phyloP scores from a whole-genome alignment of 64 coral and sea anemone species.

The Dendronephthya gigantea region DNA sequence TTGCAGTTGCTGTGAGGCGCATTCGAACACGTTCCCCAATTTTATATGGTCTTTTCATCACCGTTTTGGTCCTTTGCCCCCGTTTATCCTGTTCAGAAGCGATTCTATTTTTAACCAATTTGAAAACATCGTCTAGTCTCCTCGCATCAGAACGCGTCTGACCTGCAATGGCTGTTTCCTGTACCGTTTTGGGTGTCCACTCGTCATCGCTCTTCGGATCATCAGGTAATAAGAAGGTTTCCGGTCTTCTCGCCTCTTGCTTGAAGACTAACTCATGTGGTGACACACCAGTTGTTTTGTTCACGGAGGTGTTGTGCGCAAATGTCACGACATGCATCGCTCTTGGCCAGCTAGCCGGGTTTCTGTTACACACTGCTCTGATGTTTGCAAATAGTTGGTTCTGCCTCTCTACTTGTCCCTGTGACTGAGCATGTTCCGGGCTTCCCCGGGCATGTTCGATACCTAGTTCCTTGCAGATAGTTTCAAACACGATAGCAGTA shows the following conservation, averaged over 20 bases:
- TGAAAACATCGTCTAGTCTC: neutral
- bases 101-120: neutral
- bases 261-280: neutral
- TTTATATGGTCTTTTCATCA: neutral
- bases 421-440: neutral
- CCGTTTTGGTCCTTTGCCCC: neutral
- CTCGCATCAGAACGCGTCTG: neutral
- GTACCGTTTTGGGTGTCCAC: neutral
- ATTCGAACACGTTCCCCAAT: neutral
- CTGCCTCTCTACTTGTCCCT: neutral
- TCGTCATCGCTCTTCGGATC: neutral
- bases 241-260: neutral
- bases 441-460: neutral
- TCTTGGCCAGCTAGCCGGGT: neutral
- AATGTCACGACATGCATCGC: neutral
- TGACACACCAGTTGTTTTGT: neutral
- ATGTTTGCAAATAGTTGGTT: neutral
- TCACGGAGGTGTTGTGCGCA: neutral
- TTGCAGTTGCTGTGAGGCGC: neutral
- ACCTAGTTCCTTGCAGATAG: neutral
- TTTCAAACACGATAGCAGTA: neutral
- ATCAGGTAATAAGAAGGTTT: neutral
- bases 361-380: neutral
- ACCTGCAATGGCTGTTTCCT: neutral
- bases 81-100: neutral